A percentile compares a stretch with the other conserved stretches of the same genome.
These are phyloP conservation scores for Crotalus helleri DNA, from an alignment of 2,113 vertebrate genomes.

Conservation along the genomic window DNA sequence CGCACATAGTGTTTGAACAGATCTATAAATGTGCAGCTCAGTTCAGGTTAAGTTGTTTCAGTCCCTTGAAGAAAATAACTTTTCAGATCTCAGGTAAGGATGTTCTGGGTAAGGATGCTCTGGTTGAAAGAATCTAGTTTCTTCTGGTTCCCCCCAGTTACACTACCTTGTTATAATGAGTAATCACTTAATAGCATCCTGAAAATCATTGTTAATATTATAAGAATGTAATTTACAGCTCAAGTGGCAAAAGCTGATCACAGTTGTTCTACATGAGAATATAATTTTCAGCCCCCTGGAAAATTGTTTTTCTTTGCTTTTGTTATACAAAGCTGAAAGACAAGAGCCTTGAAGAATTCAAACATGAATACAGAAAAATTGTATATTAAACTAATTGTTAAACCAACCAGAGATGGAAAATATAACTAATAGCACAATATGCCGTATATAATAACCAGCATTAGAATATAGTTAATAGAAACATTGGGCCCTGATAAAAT, in stretches of 20 bases:
- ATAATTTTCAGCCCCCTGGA: neutral
- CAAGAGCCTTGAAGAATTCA: neutral
- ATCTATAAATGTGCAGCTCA: neutral
- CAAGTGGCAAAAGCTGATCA: conserved; percentile 31
- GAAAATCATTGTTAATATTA: conserved; percentile 15
- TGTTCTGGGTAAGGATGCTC: neutral
- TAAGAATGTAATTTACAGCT: conserved; percentile 34
- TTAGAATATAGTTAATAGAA: neutral
- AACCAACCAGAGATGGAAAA: neutral
- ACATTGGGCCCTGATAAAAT: neutral
- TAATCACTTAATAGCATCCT: conserved; percentile 39
- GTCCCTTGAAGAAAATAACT: neutral
- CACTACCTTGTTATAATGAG: neutral
- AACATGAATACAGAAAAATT: neutral
- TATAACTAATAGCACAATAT: neutral
- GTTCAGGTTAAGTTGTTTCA: neutral
- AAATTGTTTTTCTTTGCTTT: neutral
- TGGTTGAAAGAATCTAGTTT: neutral
- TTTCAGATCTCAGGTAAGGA: neutral
- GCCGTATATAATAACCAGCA: neutral
- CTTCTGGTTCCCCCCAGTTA: neutral
- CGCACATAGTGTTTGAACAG: neutral
- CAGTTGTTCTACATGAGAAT: neutral
- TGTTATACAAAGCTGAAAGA: neutral
- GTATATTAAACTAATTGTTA: neutral